Evolutionary conservation across 2,888 invertebrate species (phyloP).

Genomic region (Trisateles emortualis): DNA sequence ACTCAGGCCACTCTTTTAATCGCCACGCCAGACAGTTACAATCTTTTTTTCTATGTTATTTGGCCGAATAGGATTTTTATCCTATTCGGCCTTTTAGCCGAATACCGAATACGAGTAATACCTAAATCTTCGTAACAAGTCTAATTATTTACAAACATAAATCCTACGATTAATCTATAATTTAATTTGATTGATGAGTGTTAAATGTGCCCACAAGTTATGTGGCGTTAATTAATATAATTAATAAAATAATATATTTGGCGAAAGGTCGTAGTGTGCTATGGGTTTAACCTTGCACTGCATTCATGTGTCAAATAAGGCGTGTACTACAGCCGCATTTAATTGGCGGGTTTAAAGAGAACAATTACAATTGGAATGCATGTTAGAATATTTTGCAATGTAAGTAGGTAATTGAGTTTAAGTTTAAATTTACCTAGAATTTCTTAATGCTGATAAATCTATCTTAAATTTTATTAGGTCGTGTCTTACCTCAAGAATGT

Average conservation of each 20-base stretch:
- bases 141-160: conserved; percentile 5
- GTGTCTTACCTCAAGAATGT: too few species aligned
- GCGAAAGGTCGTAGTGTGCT: conserved; percentile 61
- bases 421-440: too few species aligned
- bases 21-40: too few species aligned
- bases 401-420: background rate
- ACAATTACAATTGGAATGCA: conserved; percentile 6
- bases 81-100: too few species aligned
- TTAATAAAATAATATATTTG: conserved; percentile 57
- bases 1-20: too few species aligned
- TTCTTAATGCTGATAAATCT: too few species aligned
- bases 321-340: conserved; percentile 13
- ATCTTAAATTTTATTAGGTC: too few species aligned
- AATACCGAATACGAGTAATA: too few species aligned
- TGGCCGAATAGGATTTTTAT: too few species aligned
- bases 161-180: conserved; percentile 32
- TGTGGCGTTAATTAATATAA: conserved; percentile 57
- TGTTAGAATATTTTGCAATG: background rate
- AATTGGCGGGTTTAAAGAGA: conserved; percentile 5
- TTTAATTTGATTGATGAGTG: conserved; percentile 48
- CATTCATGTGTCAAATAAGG: conserved; percentile 35
- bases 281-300: conserved; percentile 33
- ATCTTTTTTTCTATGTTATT: too few species aligned
- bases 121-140: too few species aligned
- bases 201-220: conserved; percentile 21